Evolutionary conservation across 92 coral and sea anemone genomes (phyloP).

Genomic region (Bergia sp.): DNA sequence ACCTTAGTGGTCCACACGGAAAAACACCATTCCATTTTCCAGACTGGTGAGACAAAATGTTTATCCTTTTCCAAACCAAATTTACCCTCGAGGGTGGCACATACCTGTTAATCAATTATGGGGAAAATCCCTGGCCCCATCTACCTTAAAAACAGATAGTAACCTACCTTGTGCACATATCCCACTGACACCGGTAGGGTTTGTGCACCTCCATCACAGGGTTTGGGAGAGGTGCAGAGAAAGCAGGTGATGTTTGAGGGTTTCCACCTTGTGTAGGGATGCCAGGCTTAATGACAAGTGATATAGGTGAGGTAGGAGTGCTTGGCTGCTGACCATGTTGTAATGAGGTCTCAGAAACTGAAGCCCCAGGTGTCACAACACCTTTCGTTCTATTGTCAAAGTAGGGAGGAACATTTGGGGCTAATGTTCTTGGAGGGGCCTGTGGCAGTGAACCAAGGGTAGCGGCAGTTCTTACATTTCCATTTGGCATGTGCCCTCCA

Average conservation of each 20-base stretch:
- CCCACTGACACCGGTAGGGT: constrained; percentile 85
- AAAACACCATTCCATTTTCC: too few species aligned
- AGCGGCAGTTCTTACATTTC: constrained; percentile 9
- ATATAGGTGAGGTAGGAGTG: constrained; percentile 41
- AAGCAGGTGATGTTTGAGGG: constrained; percentile 34
- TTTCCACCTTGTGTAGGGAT: constrained; percentile 5
- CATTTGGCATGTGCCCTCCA: constrained; percentile 4
- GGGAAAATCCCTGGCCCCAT: too few species aligned
- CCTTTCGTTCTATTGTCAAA: constrained; percentile 69
- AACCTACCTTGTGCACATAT: constrained; percentile 64
- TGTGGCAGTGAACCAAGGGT: constrained; percentile 20
- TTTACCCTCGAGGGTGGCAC: too few species aligned
- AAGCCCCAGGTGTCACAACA: constrained; percentile 64
- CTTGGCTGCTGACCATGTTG: constrained; percentile 56
- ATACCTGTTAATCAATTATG: too few species aligned
- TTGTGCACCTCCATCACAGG: constrained; percentile 58
- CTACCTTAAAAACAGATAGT: neutral
- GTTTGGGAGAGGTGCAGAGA: constrained; percentile 22
- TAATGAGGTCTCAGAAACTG: constrained; percentile 57
- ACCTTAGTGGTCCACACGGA: too few species aligned
- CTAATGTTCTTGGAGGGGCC: constrained; percentile 4
- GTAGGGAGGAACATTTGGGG: constrained; percentile 54
- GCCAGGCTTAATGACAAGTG: constrained; percentile 46
- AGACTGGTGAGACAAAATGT: too few species aligned
- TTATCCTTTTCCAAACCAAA: too few species aligned